Base-by-base conservation (phyloP, 2,888 invertebrate species). In the Mesorhabditis sp. region DNA sequence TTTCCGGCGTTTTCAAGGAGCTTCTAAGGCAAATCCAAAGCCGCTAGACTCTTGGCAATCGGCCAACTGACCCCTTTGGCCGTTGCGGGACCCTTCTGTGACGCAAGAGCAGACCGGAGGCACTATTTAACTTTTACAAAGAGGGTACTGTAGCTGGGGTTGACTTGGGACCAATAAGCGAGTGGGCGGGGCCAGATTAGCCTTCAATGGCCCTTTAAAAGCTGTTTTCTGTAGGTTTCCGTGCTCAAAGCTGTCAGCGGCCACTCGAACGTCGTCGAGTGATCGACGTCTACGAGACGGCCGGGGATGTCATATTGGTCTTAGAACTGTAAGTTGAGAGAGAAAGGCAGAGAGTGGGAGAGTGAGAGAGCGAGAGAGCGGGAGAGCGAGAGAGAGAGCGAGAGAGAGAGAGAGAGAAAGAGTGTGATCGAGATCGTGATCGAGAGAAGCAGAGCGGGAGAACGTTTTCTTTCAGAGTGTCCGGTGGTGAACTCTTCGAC, bases 401-500 rank as follows among this genome's bases (percentile, higher is more conserved):
- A 28, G 28, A 28, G 28, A 28, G 2, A 28, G 2, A 28, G 28
- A 28, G 28, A 28, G 28, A 28, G 28, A 28, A 28, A 28, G 28
- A 28, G 28, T 28, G 28, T 1, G 28, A 28, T 28, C 28, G 28
- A 28, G 28, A 28, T 28, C 28, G 28, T 28, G 28, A 28, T 28
- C 28, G 28, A 28, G 28, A 28, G 28, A 28, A 28, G 28, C 28
- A 28, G 68, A 6, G 5, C 7, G 15, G 5, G 4, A 45, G 44
- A 45, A 5, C 15, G 15, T n/a, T 10, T n/a, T 45, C 10, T 84
- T 87, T 45, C 83, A 89, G 89, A 72, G 90, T 91, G 63, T 88
- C 89, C 73, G 91, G 90, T 64, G 91, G 91, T 43, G 91, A 91
- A 85, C 86, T 91, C 70, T 91, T 90, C 86, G 90, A 90, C 76